Evolutionary conservation across 1,140 invertebrate species (phyloP).

Genomic region (Scaptomyza graminum): DNA sequence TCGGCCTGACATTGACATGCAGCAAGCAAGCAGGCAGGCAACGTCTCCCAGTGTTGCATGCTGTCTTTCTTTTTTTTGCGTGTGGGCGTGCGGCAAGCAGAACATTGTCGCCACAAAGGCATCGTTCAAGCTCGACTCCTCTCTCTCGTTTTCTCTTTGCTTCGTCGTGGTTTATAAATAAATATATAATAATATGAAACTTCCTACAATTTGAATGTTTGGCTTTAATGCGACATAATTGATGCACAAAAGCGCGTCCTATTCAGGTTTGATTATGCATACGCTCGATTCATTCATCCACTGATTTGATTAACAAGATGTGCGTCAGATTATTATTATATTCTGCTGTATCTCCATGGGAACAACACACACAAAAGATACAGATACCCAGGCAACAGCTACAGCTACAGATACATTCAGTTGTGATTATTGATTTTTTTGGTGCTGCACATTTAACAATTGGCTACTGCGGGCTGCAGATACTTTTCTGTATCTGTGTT

Average conservation of each 20-base stretch:
- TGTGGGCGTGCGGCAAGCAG: slow-evolving; percentile 51
- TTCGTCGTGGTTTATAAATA: slow-evolving; percentile 18
- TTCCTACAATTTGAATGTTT: slow-evolving; percentile 57
- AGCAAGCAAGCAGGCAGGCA: slow-evolving; percentile 22
- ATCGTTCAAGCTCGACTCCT: background rate
- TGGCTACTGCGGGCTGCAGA: slow-evolving; percentile 28
- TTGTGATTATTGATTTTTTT: slow-evolving; percentile 57
- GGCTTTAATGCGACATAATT: slow-evolving; percentile 78
- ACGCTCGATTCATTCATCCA: slow-evolving; percentile 7
- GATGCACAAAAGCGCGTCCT: slow-evolving; percentile 67
- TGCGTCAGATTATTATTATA: slow-evolving; percentile 15
- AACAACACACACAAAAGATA: background rate
- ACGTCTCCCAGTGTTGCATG: slow-evolving; percentile 16
- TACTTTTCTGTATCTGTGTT: slow-evolving; percentile 27
- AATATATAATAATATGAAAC: slow-evolving; percentile 56
- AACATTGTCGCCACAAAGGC: slow-evolving; percentile 18
- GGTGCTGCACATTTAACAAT: slow-evolving; percentile 11
- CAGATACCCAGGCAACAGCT: slow-evolving; percentile 4
- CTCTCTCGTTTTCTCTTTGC: background rate
- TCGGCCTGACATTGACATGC: slow-evolving; percentile 70
- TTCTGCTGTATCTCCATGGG: slow-evolving; percentile 2
- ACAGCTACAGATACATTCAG: slow-evolving; percentile 4
- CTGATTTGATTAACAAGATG: slow-evolving; percentile 67
- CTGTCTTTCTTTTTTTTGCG: slow-evolving; percentile 15
- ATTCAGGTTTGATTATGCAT: slow-evolving; percentile 58